These are phyloP conservation scores for Carettochelys insculpta DNA, from an alignment of 2,113 vertebrate genomes.

Conservation along the genomic window DNA sequence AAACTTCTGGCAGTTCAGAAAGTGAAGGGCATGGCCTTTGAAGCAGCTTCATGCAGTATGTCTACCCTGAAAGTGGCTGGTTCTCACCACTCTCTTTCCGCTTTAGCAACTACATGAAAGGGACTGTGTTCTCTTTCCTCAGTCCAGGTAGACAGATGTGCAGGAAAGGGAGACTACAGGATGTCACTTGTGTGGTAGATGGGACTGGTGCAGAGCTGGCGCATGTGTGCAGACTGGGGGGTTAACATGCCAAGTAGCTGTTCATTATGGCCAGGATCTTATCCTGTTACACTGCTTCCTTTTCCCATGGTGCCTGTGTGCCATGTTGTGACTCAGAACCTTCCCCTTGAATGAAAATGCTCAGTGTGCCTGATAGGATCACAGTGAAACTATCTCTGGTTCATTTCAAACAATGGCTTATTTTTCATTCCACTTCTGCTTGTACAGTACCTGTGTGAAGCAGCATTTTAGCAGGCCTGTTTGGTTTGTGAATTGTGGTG, in stretches of 20 bases:
- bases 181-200: background rate
- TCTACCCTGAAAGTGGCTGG: background rate
- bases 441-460: slow-evolving; percentile 21
- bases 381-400: slow-evolving; percentile 42
- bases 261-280: slow-evolving; percentile 41
- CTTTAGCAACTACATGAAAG: background rate
- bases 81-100: background rate
- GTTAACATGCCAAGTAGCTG: background rate
- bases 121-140: background rate
- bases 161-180: background rate
- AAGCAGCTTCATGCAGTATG: background rate
- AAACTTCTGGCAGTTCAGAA: background rate
- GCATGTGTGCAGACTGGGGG: background rate
- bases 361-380: slow-evolving; percentile 50
- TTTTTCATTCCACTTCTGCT: slow-evolving; percentile 43
- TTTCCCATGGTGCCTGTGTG: slow-evolving; percentile 27
- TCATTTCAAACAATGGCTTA: slow-evolving; percentile 46
- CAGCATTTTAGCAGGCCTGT: slow-evolving; percentile 48
- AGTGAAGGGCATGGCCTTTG: background rate
- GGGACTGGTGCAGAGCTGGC: background rate
- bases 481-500: slow-evolving; percentile 36
- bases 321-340: slow-evolving; percentile 40
- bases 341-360: slow-evolving; percentile 48
- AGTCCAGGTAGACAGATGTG: background rate
- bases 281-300: slow-evolving; percentile 14